A percentile compares a stretch with the other conserved stretches of the same genome.
phyloP scores from a whole-genome alignment of 35 echinoderm and acorn worm genomes.

The Apostichopus californicus region DNA sequence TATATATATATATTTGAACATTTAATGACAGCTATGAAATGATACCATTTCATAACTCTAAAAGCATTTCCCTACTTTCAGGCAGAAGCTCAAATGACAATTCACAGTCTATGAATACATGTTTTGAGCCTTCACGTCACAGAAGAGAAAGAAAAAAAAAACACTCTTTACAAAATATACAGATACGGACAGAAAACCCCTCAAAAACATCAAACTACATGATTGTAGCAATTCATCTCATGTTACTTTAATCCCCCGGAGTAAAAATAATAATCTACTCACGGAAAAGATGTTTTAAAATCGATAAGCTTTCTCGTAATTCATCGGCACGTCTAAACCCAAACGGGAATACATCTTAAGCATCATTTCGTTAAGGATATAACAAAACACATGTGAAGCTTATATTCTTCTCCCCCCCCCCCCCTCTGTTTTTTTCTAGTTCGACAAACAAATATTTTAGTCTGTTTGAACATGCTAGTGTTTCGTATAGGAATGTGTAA shows the following conservation, averaged over 20 bases:
- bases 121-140: too few relatives aligned
- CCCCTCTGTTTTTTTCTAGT: background rate
- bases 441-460: too few relatives aligned
- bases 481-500: background rate
- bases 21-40: too few relatives aligned
- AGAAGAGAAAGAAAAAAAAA: too few relatives aligned
- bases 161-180: too few relatives aligned
- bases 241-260: constrained; percentile 12
- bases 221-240: background rate
- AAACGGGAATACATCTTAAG: background rate
- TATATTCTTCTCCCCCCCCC: background rate
- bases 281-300: background rate
- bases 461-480: background rate
- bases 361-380: background rate
- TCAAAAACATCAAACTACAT: background rate
- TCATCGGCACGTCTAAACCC: background rate
- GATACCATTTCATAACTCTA: too few relatives aligned
- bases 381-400: background rate
- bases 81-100: too few relatives aligned
- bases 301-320: constrained; percentile 8
- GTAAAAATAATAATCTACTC: constrained; percentile 19
- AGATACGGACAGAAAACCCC: too few relatives aligned
- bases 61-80: too few relatives aligned
- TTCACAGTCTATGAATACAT: too few relatives aligned
- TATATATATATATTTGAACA: too few relatives aligned